Evolutionary conservation across 1,140 invertebrate genomes (phyloP).

Genomic region (Thaumatotibia leucotreta): DNA sequence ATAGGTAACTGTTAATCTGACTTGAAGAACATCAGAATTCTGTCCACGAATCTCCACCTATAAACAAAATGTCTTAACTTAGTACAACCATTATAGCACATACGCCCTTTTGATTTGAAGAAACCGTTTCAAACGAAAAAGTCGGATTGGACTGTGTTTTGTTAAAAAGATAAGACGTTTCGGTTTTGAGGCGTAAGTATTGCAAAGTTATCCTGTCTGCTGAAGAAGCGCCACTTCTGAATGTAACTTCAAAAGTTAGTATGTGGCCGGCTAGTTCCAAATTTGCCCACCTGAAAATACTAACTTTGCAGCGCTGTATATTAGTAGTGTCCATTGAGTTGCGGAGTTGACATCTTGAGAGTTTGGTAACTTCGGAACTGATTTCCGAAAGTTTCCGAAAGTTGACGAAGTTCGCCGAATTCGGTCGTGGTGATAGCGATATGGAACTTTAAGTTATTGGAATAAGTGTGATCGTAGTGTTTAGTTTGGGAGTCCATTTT

Average conservation of each 20-base stretch:
- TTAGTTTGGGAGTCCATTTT: not conserved
- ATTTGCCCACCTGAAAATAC: slow-evolving; percentile 6
- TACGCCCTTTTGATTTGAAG: not conserved
- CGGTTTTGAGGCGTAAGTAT: not conserved
- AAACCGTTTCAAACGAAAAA: not conserved
- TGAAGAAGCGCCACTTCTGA: not conserved
- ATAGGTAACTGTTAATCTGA: slow-evolving; percentile 7
- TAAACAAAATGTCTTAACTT: not conserved
- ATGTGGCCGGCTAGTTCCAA: slow-evolving; percentile 1
- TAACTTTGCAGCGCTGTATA: slow-evolving; percentile 7
- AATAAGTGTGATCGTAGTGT: not conserved
- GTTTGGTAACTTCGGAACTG: not conserved
- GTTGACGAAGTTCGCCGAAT: not conserved
- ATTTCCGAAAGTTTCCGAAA: slow-evolving; percentile 10
- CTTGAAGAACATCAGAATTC: not conserved
- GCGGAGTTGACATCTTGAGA: slow-evolving; percentile 6
- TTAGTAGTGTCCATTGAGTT: slow-evolving; percentile 4
- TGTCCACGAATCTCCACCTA: not conserved
- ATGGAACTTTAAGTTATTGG: not conserved
- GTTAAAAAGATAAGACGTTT: not conserved
- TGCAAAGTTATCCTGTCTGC: not conserved
- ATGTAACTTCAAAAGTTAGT: slow-evolving; percentile 1
- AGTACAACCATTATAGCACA: not conserved
- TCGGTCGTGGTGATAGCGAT: not conserved
- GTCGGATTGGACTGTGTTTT: not conserved